Evolutionary conservation across 2,888 invertebrate species (phyloP).

Genomic region (Nemapogon koenigi): DNA sequence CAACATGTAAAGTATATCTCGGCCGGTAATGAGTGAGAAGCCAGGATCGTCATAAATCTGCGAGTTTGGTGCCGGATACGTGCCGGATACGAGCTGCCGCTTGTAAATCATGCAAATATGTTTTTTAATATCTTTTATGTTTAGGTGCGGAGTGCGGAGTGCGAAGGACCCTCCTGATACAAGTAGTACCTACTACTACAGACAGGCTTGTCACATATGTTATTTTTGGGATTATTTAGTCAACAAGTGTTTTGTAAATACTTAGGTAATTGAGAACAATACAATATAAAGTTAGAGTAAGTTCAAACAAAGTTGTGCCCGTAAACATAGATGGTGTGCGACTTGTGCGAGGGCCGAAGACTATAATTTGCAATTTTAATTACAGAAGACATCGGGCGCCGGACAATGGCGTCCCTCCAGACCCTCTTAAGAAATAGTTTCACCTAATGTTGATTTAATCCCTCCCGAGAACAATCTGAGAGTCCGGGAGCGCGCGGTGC

Average conservation of each 20-base stretch:
- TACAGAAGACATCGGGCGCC: slow-evolving; percentile 5
- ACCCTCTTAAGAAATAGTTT: slow-evolving; percentile 31
- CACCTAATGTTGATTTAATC: slow-evolving; percentile 64
- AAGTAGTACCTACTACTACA: too few species aligned
- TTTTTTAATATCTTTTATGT: slow-evolving; percentile 10
- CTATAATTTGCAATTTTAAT: slow-evolving; percentile 9
- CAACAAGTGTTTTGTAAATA: too few species aligned
- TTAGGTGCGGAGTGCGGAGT: slow-evolving; percentile 6
- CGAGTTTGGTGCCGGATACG: slow-evolving; percentile 35
- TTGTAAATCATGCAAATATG: slow-evolving; percentile 8
- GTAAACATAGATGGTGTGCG: too few species aligned
- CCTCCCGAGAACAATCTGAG: slow-evolving; percentile 39
- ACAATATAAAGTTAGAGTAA: too few species aligned
- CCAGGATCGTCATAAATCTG: slow-evolving; percentile 40
- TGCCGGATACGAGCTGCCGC: slow-evolving; percentile 13
- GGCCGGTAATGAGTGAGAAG: slow-evolving; percentile 43
- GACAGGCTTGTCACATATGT: too few species aligned
- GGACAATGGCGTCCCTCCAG: slow-evolving; percentile 9
- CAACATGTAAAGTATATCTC: too few species aligned
- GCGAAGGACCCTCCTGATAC: too few species aligned
- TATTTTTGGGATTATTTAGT: too few species aligned
- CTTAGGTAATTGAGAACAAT: too few species aligned
- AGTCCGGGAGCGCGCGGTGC: slow-evolving; percentile 1
- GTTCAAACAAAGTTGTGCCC: too few species aligned
- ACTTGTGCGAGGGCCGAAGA: too few species aligned